Evolutionary conservation across 2,113 vertebrate genomes (phyloP).

Genomic region (Burhinus bistriatus): DNA sequence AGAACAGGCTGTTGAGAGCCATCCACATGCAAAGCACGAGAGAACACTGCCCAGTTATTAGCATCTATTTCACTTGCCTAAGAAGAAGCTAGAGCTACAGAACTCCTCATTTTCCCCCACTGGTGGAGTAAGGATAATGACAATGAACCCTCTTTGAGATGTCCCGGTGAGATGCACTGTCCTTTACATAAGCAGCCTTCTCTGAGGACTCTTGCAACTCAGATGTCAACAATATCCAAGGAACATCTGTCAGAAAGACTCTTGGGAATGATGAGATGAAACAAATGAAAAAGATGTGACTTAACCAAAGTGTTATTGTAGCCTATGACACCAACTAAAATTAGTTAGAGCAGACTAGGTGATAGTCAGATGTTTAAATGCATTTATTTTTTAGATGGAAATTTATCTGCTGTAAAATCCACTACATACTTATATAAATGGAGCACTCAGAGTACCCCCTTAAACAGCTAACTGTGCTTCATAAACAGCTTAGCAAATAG

Average conservation of each 20-base stretch:
- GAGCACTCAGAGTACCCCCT: neutral
- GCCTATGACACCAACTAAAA: neutral
- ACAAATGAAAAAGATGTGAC: neutral
- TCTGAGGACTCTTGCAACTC: neutral
- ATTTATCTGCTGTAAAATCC: neutral
- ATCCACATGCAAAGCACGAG: fast-evolving
- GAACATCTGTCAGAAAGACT: neutral
- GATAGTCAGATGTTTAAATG: neutral
- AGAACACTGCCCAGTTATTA: neutral
- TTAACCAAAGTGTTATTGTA: neutral
- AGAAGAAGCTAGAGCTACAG: neutral
- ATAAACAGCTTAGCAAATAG: neutral
- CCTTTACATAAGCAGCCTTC: neutral
- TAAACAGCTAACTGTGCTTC: neutral
- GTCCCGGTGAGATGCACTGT: neutral
- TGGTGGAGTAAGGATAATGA: neutral
- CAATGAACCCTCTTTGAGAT: neutral
- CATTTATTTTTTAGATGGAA: neutral
- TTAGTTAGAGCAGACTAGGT: neutral
- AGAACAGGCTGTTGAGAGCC: neutral
- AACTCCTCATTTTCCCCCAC: fast-evolving
- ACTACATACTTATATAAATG: neutral
- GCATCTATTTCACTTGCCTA: neutral
- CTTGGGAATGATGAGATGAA: neutral
- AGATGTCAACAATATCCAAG: neutral